These are phyloP conservation scores for Drosophila micromelanica DNA, from an alignment of 1,140 invertebrate species.

Conservation along the genomic window DNA sequence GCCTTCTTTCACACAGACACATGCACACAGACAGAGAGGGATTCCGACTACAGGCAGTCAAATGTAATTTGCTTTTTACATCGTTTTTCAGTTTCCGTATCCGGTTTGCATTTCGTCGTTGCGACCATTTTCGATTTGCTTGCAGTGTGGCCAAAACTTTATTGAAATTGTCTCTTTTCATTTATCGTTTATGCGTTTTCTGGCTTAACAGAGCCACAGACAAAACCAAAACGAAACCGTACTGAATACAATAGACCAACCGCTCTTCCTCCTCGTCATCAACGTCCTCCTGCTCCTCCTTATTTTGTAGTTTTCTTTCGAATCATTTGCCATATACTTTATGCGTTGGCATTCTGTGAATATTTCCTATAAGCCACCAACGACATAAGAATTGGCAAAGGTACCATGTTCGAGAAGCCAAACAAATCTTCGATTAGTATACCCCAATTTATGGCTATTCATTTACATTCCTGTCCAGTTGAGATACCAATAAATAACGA, in stretches of 20 bases:
- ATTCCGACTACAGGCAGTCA: constrained; percentile 35
- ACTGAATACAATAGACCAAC: constrained; percentile 4
- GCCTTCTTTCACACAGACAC: background rate
- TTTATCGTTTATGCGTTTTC: constrained; percentile 73
- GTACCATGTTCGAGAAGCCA: constrained; percentile 9
- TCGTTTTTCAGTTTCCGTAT: constrained; percentile 69
- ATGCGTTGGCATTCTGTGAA: constrained; percentile 34
- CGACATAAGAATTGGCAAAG: constrained; percentile 21
- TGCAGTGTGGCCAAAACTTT: constrained; percentile 62
- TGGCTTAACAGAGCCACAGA: constrained; percentile 43
- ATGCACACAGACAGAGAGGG: background rate
- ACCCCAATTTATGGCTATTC: constrained; percentile 52
- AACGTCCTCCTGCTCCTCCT: background rate
- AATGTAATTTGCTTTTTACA: constrained; percentile 77
- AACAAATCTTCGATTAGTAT: constrained; percentile 55
- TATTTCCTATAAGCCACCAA: constrained; percentile 57
- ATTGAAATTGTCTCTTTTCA: constrained; percentile 80
- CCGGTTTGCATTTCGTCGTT: constrained; percentile 66
- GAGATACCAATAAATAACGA: constrained; percentile 46
- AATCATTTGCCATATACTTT: constrained; percentile 31
- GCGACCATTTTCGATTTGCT: constrained; percentile 39
- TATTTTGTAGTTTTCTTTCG: constrained; percentile 20
- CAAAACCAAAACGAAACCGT: constrained; percentile 5
- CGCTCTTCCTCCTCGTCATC: background rate
- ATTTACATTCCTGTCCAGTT: constrained; percentile 40